Conservation (phyloP, 2,888 invertebrate genomes). For the Aelia acuminata region DNA sequence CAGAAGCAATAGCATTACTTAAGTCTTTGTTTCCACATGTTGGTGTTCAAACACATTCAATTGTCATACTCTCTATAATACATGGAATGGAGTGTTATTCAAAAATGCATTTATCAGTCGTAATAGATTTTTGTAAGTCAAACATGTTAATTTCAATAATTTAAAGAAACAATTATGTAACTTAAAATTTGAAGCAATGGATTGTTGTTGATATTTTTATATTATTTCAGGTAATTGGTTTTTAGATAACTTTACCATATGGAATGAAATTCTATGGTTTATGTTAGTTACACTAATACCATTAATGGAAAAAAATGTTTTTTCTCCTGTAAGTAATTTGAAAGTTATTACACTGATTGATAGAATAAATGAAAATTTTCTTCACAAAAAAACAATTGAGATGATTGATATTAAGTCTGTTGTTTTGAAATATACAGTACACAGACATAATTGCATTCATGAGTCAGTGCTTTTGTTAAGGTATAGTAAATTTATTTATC, state of each 20-base stretch:
- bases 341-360: background rate
- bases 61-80: background rate
- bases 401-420: background rate
- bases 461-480: slow-evolving; percentile 21
- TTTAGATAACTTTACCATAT: slow-evolving; percentile 14
- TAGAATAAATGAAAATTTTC: slow-evolving; percentile 15
- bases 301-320: background rate
- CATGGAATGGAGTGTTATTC: slow-evolving; percentile 31
- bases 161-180: background rate
- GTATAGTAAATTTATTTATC: background rate
- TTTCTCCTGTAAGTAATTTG: background rate
- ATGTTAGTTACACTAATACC: slow-evolving; percentile 7
- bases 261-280: slow-evolving; percentile 29
- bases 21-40: background rate
- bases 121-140: slow-evolving; percentile 36
- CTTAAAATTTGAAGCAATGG: background rate
- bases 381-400: background rate
- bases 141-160: background rate
- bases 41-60: background rate
- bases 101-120: background rate
- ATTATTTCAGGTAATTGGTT: slow-evolving; percentile 20
- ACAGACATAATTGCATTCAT: slow-evolving; percentile 29
- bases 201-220: background rate
- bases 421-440: background rate
- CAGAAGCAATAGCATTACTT: background rate